Base-by-base conservation (phyloP, 1,140 invertebrate species). In the Hestina assimilis region DNA sequence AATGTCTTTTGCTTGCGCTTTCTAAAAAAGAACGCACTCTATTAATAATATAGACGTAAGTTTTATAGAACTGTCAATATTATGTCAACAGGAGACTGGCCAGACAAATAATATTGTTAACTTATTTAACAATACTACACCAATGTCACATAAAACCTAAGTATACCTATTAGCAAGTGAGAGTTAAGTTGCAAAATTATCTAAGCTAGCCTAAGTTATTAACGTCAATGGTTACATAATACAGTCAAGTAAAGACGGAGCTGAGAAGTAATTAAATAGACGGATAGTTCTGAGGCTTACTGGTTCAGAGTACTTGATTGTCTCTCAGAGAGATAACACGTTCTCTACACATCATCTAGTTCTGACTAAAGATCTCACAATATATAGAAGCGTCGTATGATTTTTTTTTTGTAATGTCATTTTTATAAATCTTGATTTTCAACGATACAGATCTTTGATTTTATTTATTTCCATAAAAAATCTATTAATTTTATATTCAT, bases 281-380 rank as follows among this genome's bases (percentile, higher is more conserved):
- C 33, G 19, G 19, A 38, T 38, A 19, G 33, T 17, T 19, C 33
- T 14, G 33, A 38, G 33, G 19, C 6, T 17, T 35, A 35, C 33
- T 28, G 6, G n/a, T n/a, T 3, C 14, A 38, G 33, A 19, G 33
- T 38, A 19, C 26, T 14, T 19, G 33, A 51, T 51, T 51, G 47
- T 51, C 47, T 9, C 12, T 28, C 35, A 14, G 31, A 14, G 33
- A 73, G 68, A 72, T 72, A 73, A 63, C 67, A 65, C 70, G 69
- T 76, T 69, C 41, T 43, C 40, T 35, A 29, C 28, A 54, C 51
- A 45, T 54, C 51, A 54, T 54, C 51, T 54, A 54, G 41, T 43
- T 43, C 28, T 43, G 20, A 15, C 11, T 28, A 35, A 7, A 54
- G 51, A 54, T 2, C 12, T 21, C 45, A 7, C 4, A 59, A 55